These are phyloP conservation scores for Syrista parreyssii DNA, from an alignment of 2,888 invertebrate genomes.

Conservation along the genomic window DNA sequence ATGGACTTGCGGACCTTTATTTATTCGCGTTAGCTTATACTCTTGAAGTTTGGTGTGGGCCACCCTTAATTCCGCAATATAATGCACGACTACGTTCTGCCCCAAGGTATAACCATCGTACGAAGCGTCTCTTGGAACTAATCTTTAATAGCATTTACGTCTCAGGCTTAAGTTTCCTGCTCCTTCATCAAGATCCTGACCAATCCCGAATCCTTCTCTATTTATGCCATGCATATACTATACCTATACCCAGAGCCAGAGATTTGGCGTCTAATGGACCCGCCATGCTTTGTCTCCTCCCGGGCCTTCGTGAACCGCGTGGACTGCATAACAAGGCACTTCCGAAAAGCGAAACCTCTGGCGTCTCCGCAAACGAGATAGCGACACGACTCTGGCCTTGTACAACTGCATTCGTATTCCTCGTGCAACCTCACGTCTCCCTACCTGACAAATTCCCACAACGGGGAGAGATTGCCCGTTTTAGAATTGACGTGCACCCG, in stretches of 20 bases:
- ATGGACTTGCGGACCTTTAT: no score
- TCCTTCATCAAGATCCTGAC: background rate
- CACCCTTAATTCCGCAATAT: background rate
- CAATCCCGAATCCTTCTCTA: background rate
- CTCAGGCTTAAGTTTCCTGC: background rate
- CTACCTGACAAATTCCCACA: conserved; percentile 47
- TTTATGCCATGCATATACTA: background rate
- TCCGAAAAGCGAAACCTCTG: conserved; percentile 23
- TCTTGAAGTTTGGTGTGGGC: background rate
- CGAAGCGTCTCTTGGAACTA: conserved; percentile 7
- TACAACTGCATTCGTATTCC: conserved; percentile 43
- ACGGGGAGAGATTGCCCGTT: conserved; percentile 37
- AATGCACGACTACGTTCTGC: background rate
- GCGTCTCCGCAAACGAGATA: background rate
- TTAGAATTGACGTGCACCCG: conserved; percentile 39
- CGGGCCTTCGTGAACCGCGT: conserved; percentile 22
- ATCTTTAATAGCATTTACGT: background rate
- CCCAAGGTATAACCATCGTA: background rate
- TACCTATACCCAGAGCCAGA: background rate
- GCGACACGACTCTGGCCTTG: background rate
- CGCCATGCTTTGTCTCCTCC: conserved; percentile 27
- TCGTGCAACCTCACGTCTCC: conserved; percentile 32
- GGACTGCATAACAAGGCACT: conserved; percentile 31
- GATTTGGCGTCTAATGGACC: conserved; percentile 36
- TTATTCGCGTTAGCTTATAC: background rate